Base-by-base conservation (phyloP, 1,140 invertebrate species). In the Neodiprion lecontei region DNA sequence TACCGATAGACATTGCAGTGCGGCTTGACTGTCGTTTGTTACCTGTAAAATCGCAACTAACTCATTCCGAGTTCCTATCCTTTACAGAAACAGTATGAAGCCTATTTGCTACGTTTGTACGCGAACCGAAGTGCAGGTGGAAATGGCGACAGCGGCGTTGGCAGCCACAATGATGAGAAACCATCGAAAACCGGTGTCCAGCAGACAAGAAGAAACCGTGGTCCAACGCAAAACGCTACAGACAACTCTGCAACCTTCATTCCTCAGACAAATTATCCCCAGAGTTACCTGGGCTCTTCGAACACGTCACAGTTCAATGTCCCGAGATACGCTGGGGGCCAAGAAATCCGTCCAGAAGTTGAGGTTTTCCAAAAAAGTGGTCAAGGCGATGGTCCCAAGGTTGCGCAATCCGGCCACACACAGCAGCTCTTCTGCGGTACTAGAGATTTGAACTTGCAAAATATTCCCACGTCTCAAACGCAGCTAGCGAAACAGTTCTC, bases 21-120 rank as follows among this genome's bases (percentile, higher is more conserved):
- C 28, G 5, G 5, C 5, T 40, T 5, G 28, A 40, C 28, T 40
- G 28, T 40, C 28, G 28, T 40, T 40, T 40, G 28, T 40, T 40
- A 40, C 28, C 28, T 40, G 28, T 40, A 40, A 40, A 40, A 40
- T 40, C 2, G 28, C 28, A 40, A 40, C 28, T 40, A 2, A 40
- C 5, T 1, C 28, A 40, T 14, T 17, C 9, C 9, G 5, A 61
- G 53, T 12, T 61, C 11, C 5, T 14, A 50, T 71, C 67, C 67
- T 78, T 83, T 84, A 47, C 79, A 89, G 88, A 88, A 86, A 77
- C 84, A 88, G 48, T 88, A 88, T 48, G 86, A 88, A 69, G 71
- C 80, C n/a, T 82, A 86, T 72, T 66, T 87, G 49, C 74, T 81
- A n/a, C 76, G 76, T 21, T 69, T 76, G 0, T 77, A 83, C 7